Evolutionary conservation across 2,113 vertebrate genomes (phyloP).

Genomic region (Calyptommatus sinebrachiatus): DNA sequence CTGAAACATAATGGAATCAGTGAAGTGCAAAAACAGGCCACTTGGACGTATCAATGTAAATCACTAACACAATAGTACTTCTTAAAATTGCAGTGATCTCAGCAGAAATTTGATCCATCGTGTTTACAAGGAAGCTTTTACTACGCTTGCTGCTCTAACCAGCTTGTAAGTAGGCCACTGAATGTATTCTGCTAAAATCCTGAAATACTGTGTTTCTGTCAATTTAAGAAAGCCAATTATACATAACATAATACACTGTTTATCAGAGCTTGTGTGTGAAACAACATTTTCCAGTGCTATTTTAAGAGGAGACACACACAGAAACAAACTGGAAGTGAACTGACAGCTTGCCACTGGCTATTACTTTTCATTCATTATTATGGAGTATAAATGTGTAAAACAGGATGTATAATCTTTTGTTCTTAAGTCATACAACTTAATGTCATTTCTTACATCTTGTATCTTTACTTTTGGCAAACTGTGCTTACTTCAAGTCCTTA

Average conservation of each 20-base stretch:
- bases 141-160: constrained; percentile 78
- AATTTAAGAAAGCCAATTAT: neutral
- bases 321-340: neutral
- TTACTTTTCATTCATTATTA: neutral
- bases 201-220: neutral
- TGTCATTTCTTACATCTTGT: neutral
- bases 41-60: constrained; percentile 26
- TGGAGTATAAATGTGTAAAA: neutral
- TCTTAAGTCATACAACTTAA: neutral
- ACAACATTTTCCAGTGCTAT: neutral
- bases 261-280: neutral
- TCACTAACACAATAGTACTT: constrained; percentile 33
- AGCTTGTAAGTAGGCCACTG: constrained; percentile 86
- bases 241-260: neutral
- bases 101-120: constrained; percentile 87
- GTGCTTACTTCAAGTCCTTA: neutral
- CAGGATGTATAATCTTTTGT: neutral
- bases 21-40: constrained; percentile 6
- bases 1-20: constrained; percentile 23
- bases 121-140: constrained; percentile 87
- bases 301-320: too few species aligned
- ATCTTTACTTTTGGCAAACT: neutral
- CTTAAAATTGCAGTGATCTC: constrained; percentile 82
- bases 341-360: too few species aligned
- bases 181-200: neutral